These are phyloP conservation scores for Aradophagus sp. DNA, from an alignment of 1,140 invertebrate species.

Conservation along the genomic window DNA sequence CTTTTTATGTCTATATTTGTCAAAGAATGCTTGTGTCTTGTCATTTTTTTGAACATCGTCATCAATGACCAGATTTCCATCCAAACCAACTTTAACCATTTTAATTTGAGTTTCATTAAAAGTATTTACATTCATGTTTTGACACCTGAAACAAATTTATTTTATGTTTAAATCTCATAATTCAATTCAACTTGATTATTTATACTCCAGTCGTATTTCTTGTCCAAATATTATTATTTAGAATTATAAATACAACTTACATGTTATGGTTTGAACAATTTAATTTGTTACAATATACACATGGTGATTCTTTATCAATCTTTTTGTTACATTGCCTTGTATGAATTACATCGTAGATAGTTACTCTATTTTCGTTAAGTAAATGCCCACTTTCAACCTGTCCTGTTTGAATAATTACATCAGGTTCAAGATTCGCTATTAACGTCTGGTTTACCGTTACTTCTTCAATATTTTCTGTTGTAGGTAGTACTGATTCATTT, in stretches of 20 bases:
- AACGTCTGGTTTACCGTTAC: no score
- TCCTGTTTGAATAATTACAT: no score
- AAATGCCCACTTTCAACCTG: no score
- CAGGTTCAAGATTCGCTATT: no score
- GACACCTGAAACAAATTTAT: background rate
- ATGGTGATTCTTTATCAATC: slow-evolving; percentile 1
- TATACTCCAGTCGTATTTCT: background rate
- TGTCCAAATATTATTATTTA: slow-evolving; percentile 1
- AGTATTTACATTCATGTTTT: background rate
- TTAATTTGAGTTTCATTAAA: slow-evolving; percentile 73
- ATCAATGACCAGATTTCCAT: slow-evolving; percentile 90
- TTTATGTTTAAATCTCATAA: no score
- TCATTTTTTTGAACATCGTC: no score
- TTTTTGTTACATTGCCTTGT: slow-evolving; percentile 6
- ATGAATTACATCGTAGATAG: slow-evolving; percentile 37
- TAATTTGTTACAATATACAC: slow-evolving; percentile 7
- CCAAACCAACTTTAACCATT: slow-evolving; percentile 86
- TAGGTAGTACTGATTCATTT: slow-evolving; percentile 27
- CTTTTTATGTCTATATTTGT: slow-evolving; percentile 75
- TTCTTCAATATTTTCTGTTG: slow-evolving; percentile 11
- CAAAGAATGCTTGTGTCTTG: slow-evolving; percentile 72
- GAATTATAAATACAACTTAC: slow-evolving; percentile 10
- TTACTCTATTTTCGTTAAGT: slow-evolving; percentile 15
- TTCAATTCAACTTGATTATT: background rate
- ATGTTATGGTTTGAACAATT: slow-evolving; percentile 14